Evolutionary conservation across 2,888 invertebrate species (phyloP).

Genomic region (Campoletis raptor): DNA sequence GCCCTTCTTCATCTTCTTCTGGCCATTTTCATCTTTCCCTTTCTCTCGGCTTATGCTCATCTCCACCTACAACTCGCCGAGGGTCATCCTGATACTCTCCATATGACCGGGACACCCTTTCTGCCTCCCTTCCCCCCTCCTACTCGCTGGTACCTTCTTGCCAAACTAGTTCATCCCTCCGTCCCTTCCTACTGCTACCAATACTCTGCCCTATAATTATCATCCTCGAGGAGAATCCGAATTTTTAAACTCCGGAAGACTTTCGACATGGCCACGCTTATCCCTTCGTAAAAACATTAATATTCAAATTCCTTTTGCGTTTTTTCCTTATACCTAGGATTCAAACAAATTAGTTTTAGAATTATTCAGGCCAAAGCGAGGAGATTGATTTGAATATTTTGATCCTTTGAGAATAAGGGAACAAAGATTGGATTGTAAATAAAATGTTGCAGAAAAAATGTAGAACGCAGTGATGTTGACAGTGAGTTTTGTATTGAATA

Average conservation of each 20-base stretch:
- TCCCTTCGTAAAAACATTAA: background rate
- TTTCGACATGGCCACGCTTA: background rate
- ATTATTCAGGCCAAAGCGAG: background rate
- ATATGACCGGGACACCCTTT: background rate
- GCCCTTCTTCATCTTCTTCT: constrained; percentile 55
- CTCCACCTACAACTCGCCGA: constrained; percentile 46
- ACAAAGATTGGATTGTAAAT: background rate
- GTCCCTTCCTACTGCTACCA: constrained; percentile 27
- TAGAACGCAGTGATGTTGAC: background rate
- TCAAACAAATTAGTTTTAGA: background rate
- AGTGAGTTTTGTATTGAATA: background rate
- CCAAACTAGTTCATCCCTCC: constrained; percentile 11
- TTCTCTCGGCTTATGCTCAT: constrained; percentile 53
- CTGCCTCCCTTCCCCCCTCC: background rate
- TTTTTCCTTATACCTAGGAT: background rate
- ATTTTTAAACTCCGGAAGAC: constrained; percentile 4
- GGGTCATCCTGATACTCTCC: constrained; percentile 18
- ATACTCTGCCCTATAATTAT: constrained; percentile 12
- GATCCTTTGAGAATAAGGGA: background rate
- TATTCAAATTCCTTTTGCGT: background rate
- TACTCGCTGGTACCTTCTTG: constrained; percentile 4
- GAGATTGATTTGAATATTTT: background rate
- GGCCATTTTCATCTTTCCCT: constrained; percentile 59
- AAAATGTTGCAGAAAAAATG: background rate
- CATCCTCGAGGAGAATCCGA: background rate